Base-by-base conservation (phyloP, 2,888 invertebrate genomes). In the Drosophila subsilvestris region DNA sequence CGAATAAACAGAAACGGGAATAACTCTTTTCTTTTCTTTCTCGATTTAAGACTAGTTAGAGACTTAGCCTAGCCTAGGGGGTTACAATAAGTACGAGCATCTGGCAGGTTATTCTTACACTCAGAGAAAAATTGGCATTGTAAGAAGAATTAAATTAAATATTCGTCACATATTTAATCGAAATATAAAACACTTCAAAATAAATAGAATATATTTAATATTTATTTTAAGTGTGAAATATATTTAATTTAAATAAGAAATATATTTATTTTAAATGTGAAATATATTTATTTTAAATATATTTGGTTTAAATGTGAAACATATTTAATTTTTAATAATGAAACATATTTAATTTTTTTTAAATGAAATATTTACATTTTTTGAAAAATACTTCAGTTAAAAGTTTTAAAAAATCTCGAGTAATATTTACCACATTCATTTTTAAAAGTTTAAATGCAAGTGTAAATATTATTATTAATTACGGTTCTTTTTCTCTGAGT, bases 41-140 rank as follows among this genome's bases (percentile, higher is more conserved):
- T 60, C 53, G n/a, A 49, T 44, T 53, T 59, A 43, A 17, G 27
- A 48, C 61, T 51, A 63, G 67, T 82, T 81, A 77, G 72, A 85
- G 29, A 50, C 71, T 67, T 71, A 65, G 70, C 56, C 22, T 47
- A 49, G 48, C 25, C 25, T 17, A 14, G 32, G 32, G 32, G 25
- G 32, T 32, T 44, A 37, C 3, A 20, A 56, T 61, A 22, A 42
- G 48, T 32, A 61, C 60, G 60, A 56, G 45, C 63, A 53, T 22
- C 69, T 65, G 56, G 50, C 74, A 45, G 43, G 25, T 29, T 14
- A 27, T 1, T 17, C 17, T 9, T 14, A n/a, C 37, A 37, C 37
- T n/a, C 37, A 14, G 37, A n/a, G 4, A 32, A 32, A 17, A 20
- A 1, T 29, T 29, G 2, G 6, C 5, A 4, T 32, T 1, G 5